Base-by-base conservation (phyloP, 2,888 invertebrate species). In the Drosophila cracens region DNA sequence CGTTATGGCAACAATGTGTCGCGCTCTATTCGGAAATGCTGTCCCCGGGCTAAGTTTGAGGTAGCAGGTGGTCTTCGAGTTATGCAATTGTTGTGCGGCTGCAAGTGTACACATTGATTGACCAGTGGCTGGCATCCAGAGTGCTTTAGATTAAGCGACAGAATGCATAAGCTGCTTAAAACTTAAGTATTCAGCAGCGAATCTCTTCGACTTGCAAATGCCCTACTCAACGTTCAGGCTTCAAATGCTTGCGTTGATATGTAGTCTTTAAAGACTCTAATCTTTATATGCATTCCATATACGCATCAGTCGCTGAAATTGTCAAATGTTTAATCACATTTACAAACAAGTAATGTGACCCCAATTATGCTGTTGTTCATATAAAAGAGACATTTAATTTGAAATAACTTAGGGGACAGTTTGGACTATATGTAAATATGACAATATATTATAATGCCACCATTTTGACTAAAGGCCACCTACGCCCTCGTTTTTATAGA, bases 1-100 rank as follows among this genome's bases (percentile, higher is more conserved):
- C 74, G 75, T 75, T 82, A 78, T 84, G 75, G 70, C 70, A 82
- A 89, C 75, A 69, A 70, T 72, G 74, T 68, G 60, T 61, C 31
- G 59, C 54, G 46, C 36, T 57, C 21, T 25, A 54, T 25, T 49
- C 34, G 48, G 36, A 52, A 38, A 8, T 62, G 34, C 46, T 29
- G 33, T 21, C 40, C 21, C 25, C 11, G 34, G 60, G n/a, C 46
- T 36, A 36, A 53, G 67, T 31, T 57, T 40, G 21, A n/a, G 7
- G 8, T 6, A n/a, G 25, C 27, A 29, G 46, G 29, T 29, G 18
- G 48, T 6, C 6, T 7, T n/a, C 29, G 18, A 6, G 29, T 18
- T 31, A 33, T 10, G 48, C 69, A 40, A 31, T 38, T 68, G 58
- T 31, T 51, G 27, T 56, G 21, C 21, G 2, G n/a, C 54, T n/a